Evolutionary conservation across 1,140 invertebrate species (phyloP).

Genomic region (Popillia japonica): DNA sequence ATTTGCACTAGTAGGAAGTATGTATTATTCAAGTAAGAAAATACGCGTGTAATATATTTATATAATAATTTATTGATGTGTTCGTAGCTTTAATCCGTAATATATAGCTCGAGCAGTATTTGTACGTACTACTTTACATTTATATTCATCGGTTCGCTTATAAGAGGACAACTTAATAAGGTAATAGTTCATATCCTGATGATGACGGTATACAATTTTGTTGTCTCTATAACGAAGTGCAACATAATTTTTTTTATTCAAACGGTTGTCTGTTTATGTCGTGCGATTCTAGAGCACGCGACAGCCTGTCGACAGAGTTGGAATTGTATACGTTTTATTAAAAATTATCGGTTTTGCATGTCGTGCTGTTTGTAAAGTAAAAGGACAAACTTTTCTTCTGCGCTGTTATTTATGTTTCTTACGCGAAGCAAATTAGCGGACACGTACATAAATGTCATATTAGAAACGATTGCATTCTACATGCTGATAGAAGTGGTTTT

Average conservation of each 20-base stretch:
- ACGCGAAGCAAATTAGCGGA: no score
- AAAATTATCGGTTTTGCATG: neutral
- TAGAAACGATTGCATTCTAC: no score
- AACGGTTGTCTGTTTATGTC: neutral
- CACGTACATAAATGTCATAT: no score
- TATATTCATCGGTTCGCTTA: neutral
- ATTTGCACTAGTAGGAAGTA: no score
- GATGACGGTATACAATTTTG: constrained; percentile 3
- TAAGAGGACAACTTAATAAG: constrained; percentile 12
- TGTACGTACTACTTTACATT: neutral
- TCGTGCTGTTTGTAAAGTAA: neutral
- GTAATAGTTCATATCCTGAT: neutral
- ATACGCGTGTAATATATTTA: no score
- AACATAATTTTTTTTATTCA: neutral
- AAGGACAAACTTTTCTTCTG: neutral
- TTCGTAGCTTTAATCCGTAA: neutral
- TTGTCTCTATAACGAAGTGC: neutral
- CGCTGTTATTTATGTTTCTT: no score
- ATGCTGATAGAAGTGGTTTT: no score
- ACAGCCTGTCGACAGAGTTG: neutral
- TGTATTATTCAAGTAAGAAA: no score
- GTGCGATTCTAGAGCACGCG: constrained; percentile 10
- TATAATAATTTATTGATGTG: neutral
- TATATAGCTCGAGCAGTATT: neutral
- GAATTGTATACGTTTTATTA: neutral